Base-by-base conservation (phyloP, 2,113 vertebrate genomes). In the Gymnarchus niloticus region DNA sequence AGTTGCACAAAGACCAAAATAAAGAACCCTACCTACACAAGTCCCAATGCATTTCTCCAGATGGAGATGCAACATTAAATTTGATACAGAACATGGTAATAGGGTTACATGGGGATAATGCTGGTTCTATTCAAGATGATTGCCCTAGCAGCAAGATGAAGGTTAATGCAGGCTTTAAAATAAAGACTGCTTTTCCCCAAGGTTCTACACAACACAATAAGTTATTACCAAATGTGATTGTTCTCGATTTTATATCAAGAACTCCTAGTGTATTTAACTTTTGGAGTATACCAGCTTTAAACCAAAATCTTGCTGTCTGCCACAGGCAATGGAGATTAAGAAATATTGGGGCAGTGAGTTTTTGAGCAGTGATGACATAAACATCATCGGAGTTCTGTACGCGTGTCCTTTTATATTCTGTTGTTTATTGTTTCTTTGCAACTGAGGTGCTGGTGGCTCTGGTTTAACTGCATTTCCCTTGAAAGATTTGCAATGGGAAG, bases 71-170 rank as follows among this genome's bases (percentile, higher is more conserved):
- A 83, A 57, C 87, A 88, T 87, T 87, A 87, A 88, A 86, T 88
- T 86, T 56, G 85, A 86, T 87, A 77, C 85, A 85, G 86, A 80
- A 57, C 82, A 56, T 87, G n/a, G 84, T 88, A 87, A 87, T 83
- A 56, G 84, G 82, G 82, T 46, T 88, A 83, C 61, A 19, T 52
- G 81, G 56, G 28, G 81, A 77, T 83, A 80, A 83, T 57, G 84
- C 23, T 46, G 19, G 17, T 25, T 59, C 5, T 48, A 59, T 76
- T 81, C 25, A 61, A 8, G 52, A 59, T 59, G 73, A 61, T 52
- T 85, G 61, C 37, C 73, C 44, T 86, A 33, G 59, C 86, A 85
- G 57, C 69, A 85, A 84, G 87, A 87, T 87, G 65, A 8, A 44
- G 81, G 54, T 83, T 78, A 86, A 86, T 87, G 82, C 83, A 61